Evolutionary conservation across 2,797 vertebrate species (phyloP).

Genomic region (Galaxias olidus): DNA sequence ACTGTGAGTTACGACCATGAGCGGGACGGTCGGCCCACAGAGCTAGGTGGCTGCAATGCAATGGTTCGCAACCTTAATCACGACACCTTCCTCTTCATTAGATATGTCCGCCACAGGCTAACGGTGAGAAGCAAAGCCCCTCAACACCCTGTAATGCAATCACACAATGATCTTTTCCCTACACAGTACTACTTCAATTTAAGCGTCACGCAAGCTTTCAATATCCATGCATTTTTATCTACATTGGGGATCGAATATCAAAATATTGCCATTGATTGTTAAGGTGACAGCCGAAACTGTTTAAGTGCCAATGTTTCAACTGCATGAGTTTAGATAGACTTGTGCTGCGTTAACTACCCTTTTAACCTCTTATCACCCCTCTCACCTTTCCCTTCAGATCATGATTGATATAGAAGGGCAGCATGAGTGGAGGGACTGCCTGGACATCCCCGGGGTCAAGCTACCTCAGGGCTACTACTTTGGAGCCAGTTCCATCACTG

Average conservation of each 20-base stretch:
- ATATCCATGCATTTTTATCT: neutral
- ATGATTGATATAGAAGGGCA: slow-evolving; percentile 94
- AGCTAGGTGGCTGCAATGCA: slow-evolving; percentile 92
- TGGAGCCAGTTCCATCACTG: slow-evolving; percentile 88
- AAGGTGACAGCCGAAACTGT: too few relatives aligned
- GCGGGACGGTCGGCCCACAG: slow-evolving; percentile 86
- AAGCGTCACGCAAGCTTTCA: too few relatives aligned
- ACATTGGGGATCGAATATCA: too few relatives aligned
- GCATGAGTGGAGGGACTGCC: slow-evolving; percentile 94
- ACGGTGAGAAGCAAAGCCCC: slow-evolving; percentile 77
- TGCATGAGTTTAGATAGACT: too few relatives aligned
- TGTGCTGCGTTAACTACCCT: neutral
- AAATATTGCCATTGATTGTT: too few relatives aligned
- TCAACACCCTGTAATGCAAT: neutral
- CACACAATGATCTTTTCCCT: neutral
- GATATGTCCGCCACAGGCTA: slow-evolving; percentile 89
- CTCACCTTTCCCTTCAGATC: slow-evolving; percentile 68
- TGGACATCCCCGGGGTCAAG: slow-evolving; percentile 89
- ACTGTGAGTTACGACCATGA: slow-evolving; percentile 90
- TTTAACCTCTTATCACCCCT: rapidly evolving
- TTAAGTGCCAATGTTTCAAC: too few relatives aligned
- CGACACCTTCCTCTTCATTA: slow-evolving; percentile 93
- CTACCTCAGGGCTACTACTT: slow-evolving; percentile 91
- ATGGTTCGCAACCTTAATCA: slow-evolving; percentile 93
- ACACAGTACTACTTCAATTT: too few relatives aligned